Conservation (phyloP, 2,888 invertebrate species). For the Bombylius major region DNA sequence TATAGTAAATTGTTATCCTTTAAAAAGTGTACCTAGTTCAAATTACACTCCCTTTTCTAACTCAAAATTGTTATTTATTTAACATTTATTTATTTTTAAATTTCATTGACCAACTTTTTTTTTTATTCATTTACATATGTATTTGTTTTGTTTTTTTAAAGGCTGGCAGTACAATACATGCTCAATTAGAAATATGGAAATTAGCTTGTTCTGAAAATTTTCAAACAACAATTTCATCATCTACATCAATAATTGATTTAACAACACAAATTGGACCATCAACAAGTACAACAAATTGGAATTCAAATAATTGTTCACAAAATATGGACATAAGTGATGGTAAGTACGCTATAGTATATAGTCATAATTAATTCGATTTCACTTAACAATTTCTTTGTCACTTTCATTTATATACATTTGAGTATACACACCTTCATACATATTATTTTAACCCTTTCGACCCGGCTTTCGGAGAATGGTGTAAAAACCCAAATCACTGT, state of each 20-base stretch:
- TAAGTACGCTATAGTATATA: conserved; percentile 15
- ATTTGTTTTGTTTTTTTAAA: conserved; percentile 31
- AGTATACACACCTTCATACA: too few relatives aligned
- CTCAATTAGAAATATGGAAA: conserved; percentile 86
- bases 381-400: neutral
- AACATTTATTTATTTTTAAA: neutral
- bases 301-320: conserved; percentile 17
- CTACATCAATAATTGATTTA: conserved; percentile 29
- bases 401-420: too few relatives aligned
- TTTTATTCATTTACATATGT: neutral
- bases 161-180: conserved; percentile 75
- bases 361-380: neutral
- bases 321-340: conserved; percentile 29
- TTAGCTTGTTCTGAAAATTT: conserved; percentile 55
- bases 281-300: conserved; percentile 18
- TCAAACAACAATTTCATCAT: conserved; percentile 35
- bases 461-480: too few relatives aligned
- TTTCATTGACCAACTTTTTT: neutral
- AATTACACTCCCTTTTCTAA: too few relatives aligned
- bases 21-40: too few relatives aligned
- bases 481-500: too few relatives aligned
- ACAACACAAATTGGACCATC: conserved; percentile 21
- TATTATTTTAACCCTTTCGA: too few relatives aligned
- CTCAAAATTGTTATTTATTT: too few relatives aligned
- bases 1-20: too few relatives aligned